Conservation (phyloP, 2,797 vertebrate species). For the Bovichtus diacanthus region DNA sequence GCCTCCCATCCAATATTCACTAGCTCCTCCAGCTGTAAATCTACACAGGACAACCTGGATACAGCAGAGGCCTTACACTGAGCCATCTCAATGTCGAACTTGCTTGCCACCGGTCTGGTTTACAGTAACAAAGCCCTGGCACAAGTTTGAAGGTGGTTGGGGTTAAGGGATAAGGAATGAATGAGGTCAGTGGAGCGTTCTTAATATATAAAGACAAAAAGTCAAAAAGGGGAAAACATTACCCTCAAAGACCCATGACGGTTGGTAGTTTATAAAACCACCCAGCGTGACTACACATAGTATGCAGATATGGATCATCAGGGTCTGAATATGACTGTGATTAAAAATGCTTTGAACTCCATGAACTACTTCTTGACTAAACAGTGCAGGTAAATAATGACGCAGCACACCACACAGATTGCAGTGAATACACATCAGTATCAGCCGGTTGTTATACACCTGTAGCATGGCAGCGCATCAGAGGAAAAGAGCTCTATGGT, state of each 20-base stretch:
- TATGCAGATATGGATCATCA: slow-evolving; percentile 1
- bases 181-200: slow-evolving; percentile 37
- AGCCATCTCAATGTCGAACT: slow-evolving; percentile 71
- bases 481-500: slow-evolving; percentile 26
- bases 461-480: slow-evolving; percentile 27
- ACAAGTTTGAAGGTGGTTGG: slow-evolving; percentile 53
- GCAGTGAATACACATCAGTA: background rate
- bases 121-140: slow-evolving; percentile 67
- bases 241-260: background rate
- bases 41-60: slow-evolving; percentile 73
- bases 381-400: slow-evolving; percentile 8
- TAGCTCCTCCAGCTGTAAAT: slow-evolving; percentile 82
- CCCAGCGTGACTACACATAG: background rate
- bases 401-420: background rate
- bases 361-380: slow-evolving; percentile 7
- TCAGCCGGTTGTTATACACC: slow-evolving; percentile 29
- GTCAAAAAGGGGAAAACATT: background rate
- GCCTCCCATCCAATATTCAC: slow-evolving; percentile 89
- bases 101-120: slow-evolving; percentile 62
- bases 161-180: slow-evolving; percentile 42
- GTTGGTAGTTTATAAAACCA: background rate
- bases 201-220: slow-evolving; percentile 37
- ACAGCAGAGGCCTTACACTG: slow-evolving; percentile 50
- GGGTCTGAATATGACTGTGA: background rate
- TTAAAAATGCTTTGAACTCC: slow-evolving; percentile 15